These are phyloP conservation scores for Diadromus collaris DNA, from an alignment of 2,888 invertebrate species.

Conservation along the genomic window DNA sequence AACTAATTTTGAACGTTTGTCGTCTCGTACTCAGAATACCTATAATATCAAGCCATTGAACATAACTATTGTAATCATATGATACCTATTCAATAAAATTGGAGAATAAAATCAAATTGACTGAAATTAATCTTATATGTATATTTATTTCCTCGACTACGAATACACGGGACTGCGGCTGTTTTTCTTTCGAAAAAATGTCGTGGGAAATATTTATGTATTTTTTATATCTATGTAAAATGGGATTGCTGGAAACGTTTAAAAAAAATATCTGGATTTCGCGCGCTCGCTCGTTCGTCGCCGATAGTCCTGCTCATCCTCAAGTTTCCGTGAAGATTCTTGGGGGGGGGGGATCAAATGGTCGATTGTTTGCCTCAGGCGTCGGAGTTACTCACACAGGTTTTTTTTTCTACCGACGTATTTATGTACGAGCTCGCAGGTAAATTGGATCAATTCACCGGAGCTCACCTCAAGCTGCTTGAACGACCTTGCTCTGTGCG, in stretches of 20 bases:
- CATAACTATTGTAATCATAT: neutral
- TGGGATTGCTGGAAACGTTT: constrained; percentile 31
- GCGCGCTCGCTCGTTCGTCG: constrained; percentile 24
- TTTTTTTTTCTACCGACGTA: neutral
- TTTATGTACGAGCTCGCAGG: neutral
- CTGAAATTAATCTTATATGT: constrained; percentile 32
- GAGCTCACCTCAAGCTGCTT: constrained; percentile 72
- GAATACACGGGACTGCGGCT: constrained; percentile 62
- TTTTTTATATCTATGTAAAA: constrained; percentile 31
- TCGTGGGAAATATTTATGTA: constrained; percentile 23
- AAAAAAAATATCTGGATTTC: constrained; percentile 33
- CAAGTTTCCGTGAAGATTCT: neutral
- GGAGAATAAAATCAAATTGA: neutral
- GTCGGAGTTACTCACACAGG: neutral
- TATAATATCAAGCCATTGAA: constrained; percentile 7
- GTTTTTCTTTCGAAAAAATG: constrained; percentile 46
- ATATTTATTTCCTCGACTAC: constrained; percentile 65
- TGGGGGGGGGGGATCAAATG: neutral
- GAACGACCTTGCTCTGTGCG: constrained; percentile 77
- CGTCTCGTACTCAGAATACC: constrained; percentile 4
- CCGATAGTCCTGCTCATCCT: constrained; percentile 2
- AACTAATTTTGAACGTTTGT: neutral
- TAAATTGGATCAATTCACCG: neutral
- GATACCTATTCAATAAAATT: neutral
- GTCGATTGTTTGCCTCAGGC: constrained; percentile 4